A percentile compares a stretch with the other conserved stretches of the same genome.
phyloP scores from a whole-genome alignment of 2,113 vertebrate species.

The Dipodomys stephensi region DNA sequence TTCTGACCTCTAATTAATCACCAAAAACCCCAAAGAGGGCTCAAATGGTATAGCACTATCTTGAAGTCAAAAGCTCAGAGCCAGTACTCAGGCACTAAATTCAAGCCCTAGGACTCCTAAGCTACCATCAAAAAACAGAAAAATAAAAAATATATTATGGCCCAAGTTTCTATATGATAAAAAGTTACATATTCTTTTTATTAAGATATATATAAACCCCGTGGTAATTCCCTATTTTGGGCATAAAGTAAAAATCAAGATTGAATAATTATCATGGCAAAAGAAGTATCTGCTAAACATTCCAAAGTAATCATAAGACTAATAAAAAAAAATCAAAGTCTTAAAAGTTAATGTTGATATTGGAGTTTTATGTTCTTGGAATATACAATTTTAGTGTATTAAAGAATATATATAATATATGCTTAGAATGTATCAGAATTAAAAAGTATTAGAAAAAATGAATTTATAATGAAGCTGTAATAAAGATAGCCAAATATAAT shows the following conservation, averaged over 20 bases:
- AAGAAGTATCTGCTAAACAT: conserved; percentile 12
- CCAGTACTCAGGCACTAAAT: no score
- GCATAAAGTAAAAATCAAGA: conserved; percentile 10
- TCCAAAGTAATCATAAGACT: not conserved
- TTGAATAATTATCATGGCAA: conserved; percentile 43
- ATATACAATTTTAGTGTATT: not conserved
- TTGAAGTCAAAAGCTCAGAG: no score
- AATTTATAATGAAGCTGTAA: not conserved
- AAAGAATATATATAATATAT: no score
- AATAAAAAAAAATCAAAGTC: not conserved
- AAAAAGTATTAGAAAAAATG: not conserved
- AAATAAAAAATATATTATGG: no score
- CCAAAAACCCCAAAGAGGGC: no score
- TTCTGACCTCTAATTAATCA: no score
- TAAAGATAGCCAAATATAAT: not conserved
- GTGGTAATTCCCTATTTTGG: not conserved
- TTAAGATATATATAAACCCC: not conserved
- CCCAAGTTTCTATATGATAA: no score
- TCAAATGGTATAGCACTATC: no score
- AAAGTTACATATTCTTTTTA: not conserved
- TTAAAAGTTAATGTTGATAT: not conserved
- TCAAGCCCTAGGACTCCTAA: no score
- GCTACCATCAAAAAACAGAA: no score
- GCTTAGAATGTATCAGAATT: not conserved
- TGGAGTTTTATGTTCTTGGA: not conserved